A percentile compares a stretch with the other conserved stretches of the same genome.
These are phyloP conservation scores for Apolygus lucorum DNA, from an alignment of 1,140 invertebrate species.

Conservation along the genomic window DNA sequence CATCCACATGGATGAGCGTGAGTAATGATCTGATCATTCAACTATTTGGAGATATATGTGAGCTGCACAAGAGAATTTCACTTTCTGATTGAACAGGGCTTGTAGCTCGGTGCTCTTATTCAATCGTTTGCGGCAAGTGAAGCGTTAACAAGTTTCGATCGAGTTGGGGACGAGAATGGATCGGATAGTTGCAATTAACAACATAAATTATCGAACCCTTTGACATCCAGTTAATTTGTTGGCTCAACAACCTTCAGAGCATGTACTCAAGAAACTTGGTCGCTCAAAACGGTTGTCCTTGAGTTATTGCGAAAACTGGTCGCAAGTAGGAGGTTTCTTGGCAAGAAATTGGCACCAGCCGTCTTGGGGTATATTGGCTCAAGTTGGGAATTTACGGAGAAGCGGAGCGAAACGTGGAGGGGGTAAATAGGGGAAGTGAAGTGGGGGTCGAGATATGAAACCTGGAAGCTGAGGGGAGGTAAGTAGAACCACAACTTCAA, in stretches of 20 bases:
- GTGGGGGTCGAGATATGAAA: neutral
- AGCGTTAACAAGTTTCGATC: no score
- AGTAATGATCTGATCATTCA: no score
- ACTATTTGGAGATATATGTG: no score
- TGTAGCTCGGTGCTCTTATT: no score
- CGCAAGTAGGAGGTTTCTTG: neutral
- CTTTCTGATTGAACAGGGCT: no score
- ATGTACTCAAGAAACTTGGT: neutral
- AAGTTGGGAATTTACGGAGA: constrained; percentile 2
- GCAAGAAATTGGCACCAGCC: constrained; percentile 12
- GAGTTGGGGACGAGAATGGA: no score
- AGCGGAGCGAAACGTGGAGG: neutral
- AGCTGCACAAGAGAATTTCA: no score
- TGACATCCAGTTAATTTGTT: constrained; percentile 13
- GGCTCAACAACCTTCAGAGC: neutral
- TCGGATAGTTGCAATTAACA: constrained; percentile 2
- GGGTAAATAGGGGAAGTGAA: neutral
- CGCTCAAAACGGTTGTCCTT: neutral
- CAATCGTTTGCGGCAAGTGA: no score
- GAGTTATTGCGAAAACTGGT: constrained; percentile 6
- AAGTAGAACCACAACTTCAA: neutral
- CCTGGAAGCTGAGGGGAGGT: neutral
- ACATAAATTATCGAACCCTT: constrained; percentile 4
- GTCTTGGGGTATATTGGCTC: constrained; percentile 10
- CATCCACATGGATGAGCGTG: no score